These are phyloP conservation scores for Climacteris rufus DNA, from an alignment of 2,113 vertebrate genomes.

Conservation along the genomic window DNA sequence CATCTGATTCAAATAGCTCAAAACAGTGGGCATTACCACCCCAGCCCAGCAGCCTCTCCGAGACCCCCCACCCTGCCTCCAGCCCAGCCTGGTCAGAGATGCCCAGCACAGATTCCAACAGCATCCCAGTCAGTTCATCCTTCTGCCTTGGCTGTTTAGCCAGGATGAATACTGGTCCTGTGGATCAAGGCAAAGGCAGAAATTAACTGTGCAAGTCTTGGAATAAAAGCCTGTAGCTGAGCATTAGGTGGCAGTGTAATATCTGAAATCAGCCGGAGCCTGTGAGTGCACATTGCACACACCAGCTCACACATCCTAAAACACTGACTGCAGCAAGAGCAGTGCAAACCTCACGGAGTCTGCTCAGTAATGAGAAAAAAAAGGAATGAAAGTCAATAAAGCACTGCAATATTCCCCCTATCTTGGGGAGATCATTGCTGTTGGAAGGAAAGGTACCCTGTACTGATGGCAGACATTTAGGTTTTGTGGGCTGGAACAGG, in stretches of 20 bases:
- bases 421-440: rapidly evolving
- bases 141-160: neutral
- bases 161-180: neutral
- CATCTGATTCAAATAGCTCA: neutral
- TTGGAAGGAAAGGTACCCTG: neutral
- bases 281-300: rapidly evolving
- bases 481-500: neutral
- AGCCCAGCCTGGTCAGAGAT: neutral
- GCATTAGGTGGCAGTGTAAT: conserved; percentile 43
- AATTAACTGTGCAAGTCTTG: rapidly evolving
- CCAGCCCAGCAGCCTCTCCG: neutral
- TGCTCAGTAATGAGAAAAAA: neutral
- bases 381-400: neutral
- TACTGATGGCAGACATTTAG: rapidly evolving
- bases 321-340: neutral
- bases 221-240: neutral
- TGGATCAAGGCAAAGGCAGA: neutral
- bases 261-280: neutral
- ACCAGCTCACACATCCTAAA: neutral
- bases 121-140: neutral
- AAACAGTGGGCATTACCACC: neutral
- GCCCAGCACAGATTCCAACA: neutral
- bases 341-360: neutral
- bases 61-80: neutral
- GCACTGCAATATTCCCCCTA: no score